Conservation (phyloP, 2,113 vertebrate genomes). For the Gavia stellata region DNA sequence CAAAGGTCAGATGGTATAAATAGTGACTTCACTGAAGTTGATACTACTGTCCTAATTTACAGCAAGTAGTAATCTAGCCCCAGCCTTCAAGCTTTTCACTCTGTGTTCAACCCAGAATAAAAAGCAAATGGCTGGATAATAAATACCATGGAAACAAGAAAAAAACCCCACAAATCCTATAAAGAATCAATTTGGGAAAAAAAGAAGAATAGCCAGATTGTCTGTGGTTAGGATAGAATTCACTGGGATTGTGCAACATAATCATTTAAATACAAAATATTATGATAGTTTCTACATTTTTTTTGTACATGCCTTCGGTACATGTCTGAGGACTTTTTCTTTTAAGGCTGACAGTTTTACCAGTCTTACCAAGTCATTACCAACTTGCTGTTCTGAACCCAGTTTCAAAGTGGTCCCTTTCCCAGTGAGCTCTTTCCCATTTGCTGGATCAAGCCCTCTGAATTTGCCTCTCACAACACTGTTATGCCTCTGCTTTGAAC, state of each 20-base stretch:
- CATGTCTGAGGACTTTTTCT: background rate
- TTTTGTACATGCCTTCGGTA: accelerated
- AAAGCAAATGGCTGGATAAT: slow-evolving; percentile 24
- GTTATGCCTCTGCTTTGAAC: background rate
- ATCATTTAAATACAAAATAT: background rate
- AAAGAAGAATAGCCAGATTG: background rate
- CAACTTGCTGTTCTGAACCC: background rate
- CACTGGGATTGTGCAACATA: background rate
- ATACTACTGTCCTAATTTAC: background rate
- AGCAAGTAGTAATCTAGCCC: background rate
- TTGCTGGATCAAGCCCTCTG: background rate
- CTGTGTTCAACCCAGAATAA: background rate
- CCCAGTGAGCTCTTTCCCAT: background rate
- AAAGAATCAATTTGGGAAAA: background rate
- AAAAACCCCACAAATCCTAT: background rate
- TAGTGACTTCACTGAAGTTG: background rate
- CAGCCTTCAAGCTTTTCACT: slow-evolving; percentile 2
- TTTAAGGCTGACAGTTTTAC: background rate
- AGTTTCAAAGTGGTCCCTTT: background rate
- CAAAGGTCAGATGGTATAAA: slow-evolving; percentile 24
- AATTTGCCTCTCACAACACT: background rate
- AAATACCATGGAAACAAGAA: slow-evolving; percentile 31
- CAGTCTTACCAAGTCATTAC: background rate
- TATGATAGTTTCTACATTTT: background rate
- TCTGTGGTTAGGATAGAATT: background rate